These are phyloP conservation scores for Seladonia tumulorum DNA, from an alignment of 2,888 invertebrate species.

Conservation along the genomic window DNA sequence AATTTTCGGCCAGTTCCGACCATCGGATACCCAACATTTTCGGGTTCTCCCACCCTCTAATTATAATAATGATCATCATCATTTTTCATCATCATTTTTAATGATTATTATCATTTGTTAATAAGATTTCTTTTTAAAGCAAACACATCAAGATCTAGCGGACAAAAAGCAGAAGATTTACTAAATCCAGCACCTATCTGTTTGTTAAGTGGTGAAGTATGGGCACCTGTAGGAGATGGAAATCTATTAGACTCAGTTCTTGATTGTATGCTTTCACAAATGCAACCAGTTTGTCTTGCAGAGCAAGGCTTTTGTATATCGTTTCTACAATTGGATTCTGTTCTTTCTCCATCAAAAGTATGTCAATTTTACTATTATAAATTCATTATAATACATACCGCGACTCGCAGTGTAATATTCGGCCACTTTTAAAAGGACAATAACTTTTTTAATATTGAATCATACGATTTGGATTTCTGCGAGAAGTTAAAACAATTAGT, in stretches of 20 bases:
- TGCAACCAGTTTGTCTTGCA: constrained; percentile 95
- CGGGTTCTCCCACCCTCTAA: not conserved
- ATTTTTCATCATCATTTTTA: too few species aligned
- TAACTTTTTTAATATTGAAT: too few species aligned
- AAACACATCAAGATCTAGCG: constrained; percentile 77
- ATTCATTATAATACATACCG: constrained; percentile 16
- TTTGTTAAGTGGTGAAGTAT: constrained; percentile 79
- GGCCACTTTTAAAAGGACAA: too few species aligned
- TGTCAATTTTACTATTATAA: constrained; percentile 4
- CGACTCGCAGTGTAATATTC: too few species aligned
- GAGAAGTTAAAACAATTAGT: too few species aligned
- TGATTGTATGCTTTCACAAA: constrained; percentile 93
- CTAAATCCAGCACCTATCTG: constrained; percentile 80
- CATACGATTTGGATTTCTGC: too few species aligned
- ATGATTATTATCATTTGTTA: constrained; percentile 27
- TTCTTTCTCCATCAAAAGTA: constrained; percentile 79
- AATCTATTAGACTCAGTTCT: constrained; percentile 87
- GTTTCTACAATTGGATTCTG: constrained; percentile 93
- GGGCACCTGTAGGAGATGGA: constrained; percentile 82
- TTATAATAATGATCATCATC: not conserved
- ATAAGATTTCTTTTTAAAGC: constrained; percentile 64
- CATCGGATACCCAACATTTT: not conserved
- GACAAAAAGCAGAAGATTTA: constrained; percentile 79
- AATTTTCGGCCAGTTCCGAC: not conserved
- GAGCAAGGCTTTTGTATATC: constrained; percentile 97